These are phyloP conservation scores for Cataglyphis livida DNA, from an alignment of 2,888 invertebrate genomes.

Conservation along the genomic window DNA sequence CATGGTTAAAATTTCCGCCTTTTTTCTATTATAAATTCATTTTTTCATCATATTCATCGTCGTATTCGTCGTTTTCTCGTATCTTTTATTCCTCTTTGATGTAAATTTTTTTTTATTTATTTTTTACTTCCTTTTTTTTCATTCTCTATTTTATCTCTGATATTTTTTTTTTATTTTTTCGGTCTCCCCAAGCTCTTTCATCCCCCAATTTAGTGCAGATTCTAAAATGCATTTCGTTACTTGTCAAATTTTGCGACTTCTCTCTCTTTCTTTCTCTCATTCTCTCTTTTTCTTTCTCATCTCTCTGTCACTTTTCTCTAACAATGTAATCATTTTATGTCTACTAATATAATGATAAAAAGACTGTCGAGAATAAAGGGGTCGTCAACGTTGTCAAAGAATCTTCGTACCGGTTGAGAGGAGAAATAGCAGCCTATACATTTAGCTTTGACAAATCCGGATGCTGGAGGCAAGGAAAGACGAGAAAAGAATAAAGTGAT, in stretches of 20 bases:
- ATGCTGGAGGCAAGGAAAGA: slow-evolving; percentile 44
- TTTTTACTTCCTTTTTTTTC: not conserved
- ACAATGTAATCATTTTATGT: slow-evolving; percentile 46
- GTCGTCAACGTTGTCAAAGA: slow-evolving; percentile 34
- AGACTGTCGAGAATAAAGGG: slow-evolving; percentile 30
- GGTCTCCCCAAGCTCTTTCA: not conserved
- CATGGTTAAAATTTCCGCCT: not conserved
- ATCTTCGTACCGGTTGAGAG: slow-evolving; percentile 31
- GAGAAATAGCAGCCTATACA: slow-evolving; percentile 52
- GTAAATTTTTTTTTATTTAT: not conserved
- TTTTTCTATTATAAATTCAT: not conserved
- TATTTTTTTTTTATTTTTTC: slow-evolving; percentile 6
- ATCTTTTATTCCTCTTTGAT: not conserved
- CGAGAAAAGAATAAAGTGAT: slow-evolving; percentile 25
- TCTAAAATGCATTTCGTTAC: slow-evolving; percentile 1
- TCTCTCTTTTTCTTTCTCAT: not conserved
- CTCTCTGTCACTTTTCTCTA: slow-evolving; percentile 2
- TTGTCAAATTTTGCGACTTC: not conserved
- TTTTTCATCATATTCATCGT: not conserved
- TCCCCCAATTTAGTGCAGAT: not conserved
- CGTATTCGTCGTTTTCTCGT: not conserved
- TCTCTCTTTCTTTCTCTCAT: not conserved
- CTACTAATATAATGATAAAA: slow-evolving; percentile 44
- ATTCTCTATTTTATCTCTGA: slow-evolving; percentile 8
- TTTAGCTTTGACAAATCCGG: slow-evolving; percentile 68